These are phyloP conservation scores for Aphaenogaster rudis DNA, from an alignment of 1,140 invertebrate species.

Conservation along the genomic window DNA sequence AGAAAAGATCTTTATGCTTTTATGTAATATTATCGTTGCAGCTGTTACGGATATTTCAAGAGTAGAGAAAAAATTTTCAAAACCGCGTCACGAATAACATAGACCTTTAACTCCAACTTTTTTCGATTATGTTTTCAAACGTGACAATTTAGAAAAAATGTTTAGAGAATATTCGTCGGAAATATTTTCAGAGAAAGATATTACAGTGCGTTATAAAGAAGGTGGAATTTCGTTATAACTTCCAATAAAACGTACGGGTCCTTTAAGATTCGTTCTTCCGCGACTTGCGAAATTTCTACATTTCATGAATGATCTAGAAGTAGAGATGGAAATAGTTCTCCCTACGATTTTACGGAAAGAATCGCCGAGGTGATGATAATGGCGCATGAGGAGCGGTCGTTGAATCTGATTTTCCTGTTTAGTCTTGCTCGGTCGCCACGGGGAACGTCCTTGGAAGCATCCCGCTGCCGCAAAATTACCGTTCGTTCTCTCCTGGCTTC, in stretches of 20 bases:
- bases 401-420: conserved; percentile 56
- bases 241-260: neutral
- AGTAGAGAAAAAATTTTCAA: neutral
- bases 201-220: neutral
- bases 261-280: neutral
- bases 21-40: conserved; percentile 9
- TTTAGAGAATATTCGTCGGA: neutral
- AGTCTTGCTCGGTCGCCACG: conserved; percentile 16
- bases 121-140: neutral
- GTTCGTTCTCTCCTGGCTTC: conserved; percentile 40
- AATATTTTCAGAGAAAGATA: neutral
- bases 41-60: neutral
- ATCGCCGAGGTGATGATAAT: conserved; percentile 10
- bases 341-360: neutral
- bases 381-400: conserved; percentile 1
- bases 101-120: conserved; percentile 2
- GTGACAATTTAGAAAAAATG: conserved; percentile 4
- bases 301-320: neutral
- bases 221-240: neutral
- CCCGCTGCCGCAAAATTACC: conserved; percentile 42
- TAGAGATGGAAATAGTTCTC: neutral
- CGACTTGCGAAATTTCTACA: neutral
- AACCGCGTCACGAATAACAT: neutral
- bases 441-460: conserved; percentile 38
- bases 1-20: conserved; percentile 7